Conservation (phyloP, 2,888 invertebrate genomes). For the Eretmocerus hayati region DNA sequence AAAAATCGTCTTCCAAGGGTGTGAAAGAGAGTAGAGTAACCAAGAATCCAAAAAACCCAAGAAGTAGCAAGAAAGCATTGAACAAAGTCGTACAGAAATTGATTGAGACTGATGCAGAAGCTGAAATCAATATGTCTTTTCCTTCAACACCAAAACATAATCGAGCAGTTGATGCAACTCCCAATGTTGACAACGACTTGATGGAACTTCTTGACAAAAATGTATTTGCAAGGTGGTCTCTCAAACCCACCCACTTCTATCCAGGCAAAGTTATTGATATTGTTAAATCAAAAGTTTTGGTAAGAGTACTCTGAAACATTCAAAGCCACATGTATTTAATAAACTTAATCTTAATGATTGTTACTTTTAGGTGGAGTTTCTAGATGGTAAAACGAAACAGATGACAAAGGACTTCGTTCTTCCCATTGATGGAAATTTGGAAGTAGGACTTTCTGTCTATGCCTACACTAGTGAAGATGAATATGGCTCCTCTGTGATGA, state of each 20-base stretch:
- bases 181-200: constrained; percentile 38
- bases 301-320: no score
- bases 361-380: constrained; percentile 49
- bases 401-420: constrained; percentile 58
- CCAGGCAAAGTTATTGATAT: constrained; percentile 56
- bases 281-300: constrained; percentile 55
- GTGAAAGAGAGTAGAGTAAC: not conserved
- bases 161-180: not conserved
- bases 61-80: constrained; percentile 33
- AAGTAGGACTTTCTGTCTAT: constrained; percentile 4
- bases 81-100: no score
- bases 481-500: not conserved
- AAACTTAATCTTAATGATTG: constrained; percentile 1
- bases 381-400: constrained; percentile 56
- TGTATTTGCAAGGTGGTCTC: constrained; percentile 62
- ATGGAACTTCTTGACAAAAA: constrained; percentile 36
- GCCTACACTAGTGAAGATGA: constrained; percentile 5
- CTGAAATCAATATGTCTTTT: no score
- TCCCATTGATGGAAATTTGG: constrained; percentile 31
- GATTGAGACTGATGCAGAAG: not conserved
- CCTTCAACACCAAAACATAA: not conserved
- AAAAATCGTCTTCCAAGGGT: constrained; percentile 1
- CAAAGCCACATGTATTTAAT: not conserved
- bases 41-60: not conserved
- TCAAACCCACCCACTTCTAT: constrained; percentile 63